phyloP scores from a whole-genome alignment of 2,113 vertebrate genomes.

The Notarius lentiginosus region DNA sequence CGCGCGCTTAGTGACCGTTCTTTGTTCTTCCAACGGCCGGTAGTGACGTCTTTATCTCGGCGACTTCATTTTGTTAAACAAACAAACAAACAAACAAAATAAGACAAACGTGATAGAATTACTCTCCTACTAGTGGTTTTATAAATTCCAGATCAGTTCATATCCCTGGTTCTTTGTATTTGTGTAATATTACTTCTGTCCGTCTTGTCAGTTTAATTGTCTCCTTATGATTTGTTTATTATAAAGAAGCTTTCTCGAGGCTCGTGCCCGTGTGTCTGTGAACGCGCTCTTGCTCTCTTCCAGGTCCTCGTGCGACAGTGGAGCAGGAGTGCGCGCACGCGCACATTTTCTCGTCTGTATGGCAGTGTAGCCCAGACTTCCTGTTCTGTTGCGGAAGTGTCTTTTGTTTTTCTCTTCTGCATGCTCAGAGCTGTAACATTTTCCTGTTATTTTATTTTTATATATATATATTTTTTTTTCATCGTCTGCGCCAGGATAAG shows the following conservation, averaged over 20 bases:
- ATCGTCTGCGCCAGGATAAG: conserved; percentile 28
- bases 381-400: conserved; percentile 68
- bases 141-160: not conserved
- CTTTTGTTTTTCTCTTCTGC: conserved; percentile 61
- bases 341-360: conserved; percentile 23
- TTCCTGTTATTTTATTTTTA: conserved; percentile 43
- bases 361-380: conserved; percentile 56
- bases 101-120: not conserved
- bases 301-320: not conserved
- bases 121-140: too few species aligned
- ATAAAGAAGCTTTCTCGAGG: not conserved
- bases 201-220: too few species aligned
- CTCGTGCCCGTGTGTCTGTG: not conserved
- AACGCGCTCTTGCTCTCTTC: not conserved
- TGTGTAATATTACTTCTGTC: not conserved
- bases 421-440: conserved; percentile 11
- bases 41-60: not conserved
- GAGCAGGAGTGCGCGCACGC: not conserved
- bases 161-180: too few species aligned
- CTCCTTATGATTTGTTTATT: not conserved
- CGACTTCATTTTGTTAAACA: not conserved
- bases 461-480: conserved; percentile 8
- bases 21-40: conserved; percentile 37
- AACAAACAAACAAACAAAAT: not conserved
- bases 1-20: conserved; percentile 18